A percentile compares a stretch with the other conserved stretches of the same genome.
These are phyloP conservation scores for Xenopus tropicalis DNA, from an alignment of 2,113 vertebrate species.

Conservation along the genomic window DNA sequence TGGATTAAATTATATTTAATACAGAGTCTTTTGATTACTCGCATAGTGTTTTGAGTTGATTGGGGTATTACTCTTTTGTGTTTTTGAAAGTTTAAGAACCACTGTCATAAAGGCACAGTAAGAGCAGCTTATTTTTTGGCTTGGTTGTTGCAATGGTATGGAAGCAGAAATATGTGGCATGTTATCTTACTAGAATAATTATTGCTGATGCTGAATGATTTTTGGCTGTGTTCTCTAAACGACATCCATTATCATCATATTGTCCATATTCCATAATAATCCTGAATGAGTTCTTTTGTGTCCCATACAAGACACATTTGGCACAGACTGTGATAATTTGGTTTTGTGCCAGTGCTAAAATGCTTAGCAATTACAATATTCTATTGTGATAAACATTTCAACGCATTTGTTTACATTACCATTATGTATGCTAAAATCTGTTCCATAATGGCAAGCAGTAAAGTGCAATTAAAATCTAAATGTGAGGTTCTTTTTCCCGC, in stretches of 20 bases:
- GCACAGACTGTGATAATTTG: conserved; percentile 27
- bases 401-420: conserved; percentile 39
- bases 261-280: conserved; percentile 32
- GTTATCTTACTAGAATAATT: conserved; percentile 18
- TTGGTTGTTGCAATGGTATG: too few species aligned
- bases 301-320: conserved; percentile 24
- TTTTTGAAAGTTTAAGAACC: too few species aligned
- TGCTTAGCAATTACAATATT: conserved; percentile 29
- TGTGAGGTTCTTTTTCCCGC: neutral
- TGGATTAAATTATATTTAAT: too few species aligned
- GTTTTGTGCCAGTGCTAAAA: conserved; percentile 2
- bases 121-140: too few species aligned
- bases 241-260: conserved; percentile 13
- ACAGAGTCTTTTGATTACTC: too few species aligned
- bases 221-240: conserved; percentile 30
- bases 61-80: too few species aligned
- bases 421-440: conserved; percentile 28
- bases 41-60: too few species aligned
- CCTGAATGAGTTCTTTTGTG: conserved; percentile 23
- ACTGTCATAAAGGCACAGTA: too few species aligned
- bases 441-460: conserved; percentile 27
- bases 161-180: neutral
- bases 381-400: conserved; percentile 37
- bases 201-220: conserved; percentile 16
- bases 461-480: conserved; percentile 33